Evolutionary conservation across 2,888 invertebrate genomes (phyloP).

Genomic region (Yponomeuta evonymella): DNA sequence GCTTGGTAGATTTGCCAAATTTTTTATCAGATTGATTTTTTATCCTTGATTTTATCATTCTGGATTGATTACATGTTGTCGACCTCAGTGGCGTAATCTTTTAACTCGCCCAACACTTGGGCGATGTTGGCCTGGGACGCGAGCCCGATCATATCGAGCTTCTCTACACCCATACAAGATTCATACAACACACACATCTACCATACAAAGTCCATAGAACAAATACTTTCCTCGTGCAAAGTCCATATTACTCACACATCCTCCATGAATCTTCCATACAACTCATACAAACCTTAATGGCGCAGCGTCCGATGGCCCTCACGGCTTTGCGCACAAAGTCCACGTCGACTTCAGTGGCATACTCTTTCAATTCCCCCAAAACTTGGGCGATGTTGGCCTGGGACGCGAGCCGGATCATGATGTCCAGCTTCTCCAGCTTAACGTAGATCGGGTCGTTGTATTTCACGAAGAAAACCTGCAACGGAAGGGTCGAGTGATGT

Average conservation of each 20-base stretch:
- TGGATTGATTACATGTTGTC: constrained; percentile 78
- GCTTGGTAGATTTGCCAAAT: neutral
- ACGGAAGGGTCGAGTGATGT: constrained; percentile 12
- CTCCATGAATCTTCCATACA: neutral
- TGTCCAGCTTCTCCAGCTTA: constrained; percentile 98
- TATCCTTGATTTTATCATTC: no score
- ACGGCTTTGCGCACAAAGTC: constrained; percentile 99
- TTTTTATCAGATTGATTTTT: no score
- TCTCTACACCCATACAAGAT: constrained; percentile 74
- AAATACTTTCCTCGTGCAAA: neutral
- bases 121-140: constrained; percentile 99
- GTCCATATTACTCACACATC: neutral
- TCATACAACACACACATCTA: neutral
- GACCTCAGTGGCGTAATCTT: constrained; percentile 99
- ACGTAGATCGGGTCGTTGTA: constrained; percentile 99
- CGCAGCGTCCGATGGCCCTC: constrained; percentile 98
- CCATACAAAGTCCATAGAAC: neutral
- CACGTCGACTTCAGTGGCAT: constrained; percentile 99
- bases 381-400: constrained; percentile 99
- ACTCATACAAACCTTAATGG: constrained; percentile 85
- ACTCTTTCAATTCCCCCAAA: constrained; percentile 97
- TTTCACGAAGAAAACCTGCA: constrained; percentile 95
- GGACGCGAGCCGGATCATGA: constrained; percentile 98
- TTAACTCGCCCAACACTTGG: constrained; percentile 97
- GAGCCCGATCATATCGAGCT: constrained; percentile 98